phyloP scores from a whole-genome alignment of 2,888 invertebrate species.

The Ichneumon xanthorius region DNA sequence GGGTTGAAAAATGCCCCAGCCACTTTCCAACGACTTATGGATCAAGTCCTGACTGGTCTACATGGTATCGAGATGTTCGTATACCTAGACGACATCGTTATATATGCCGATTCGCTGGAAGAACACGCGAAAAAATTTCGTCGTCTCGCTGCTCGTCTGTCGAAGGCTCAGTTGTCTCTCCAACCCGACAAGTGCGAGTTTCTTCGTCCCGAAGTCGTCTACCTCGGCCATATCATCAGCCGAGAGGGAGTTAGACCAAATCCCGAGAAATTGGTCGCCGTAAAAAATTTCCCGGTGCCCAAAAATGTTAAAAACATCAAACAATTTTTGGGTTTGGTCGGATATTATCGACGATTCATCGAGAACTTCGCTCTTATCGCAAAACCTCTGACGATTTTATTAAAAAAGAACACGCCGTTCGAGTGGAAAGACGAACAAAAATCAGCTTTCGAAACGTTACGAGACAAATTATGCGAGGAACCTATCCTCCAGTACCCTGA shows the following conservation, averaged over 20 bases:
- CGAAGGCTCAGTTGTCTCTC: slow-evolving; percentile 11
- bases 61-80: background rate
- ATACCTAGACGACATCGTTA: no score
- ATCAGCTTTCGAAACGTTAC: slow-evolving; percentile 57
- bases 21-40: no score
- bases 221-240: slow-evolving; percentile 69
- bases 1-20: no score
- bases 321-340: slow-evolving; percentile 70
- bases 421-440: slow-evolving; percentile 61
- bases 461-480: background rate
- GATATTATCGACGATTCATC: slow-evolving; percentile 74
- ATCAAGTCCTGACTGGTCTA: no score
- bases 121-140: slow-evolving; percentile 31
- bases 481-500: slow-evolving; percentile 74
- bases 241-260: slow-evolving; percentile 68
- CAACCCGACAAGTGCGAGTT: slow-evolving; percentile 54
- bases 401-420: slow-evolving; percentile 66
- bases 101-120: background rate
- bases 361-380: slow-evolving; percentile 69
- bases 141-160: slow-evolving; percentile 7
- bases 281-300: slow-evolving; percentile 42
- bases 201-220: slow-evolving; percentile 51
- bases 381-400: slow-evolving; percentile 69
- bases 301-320: slow-evolving; percentile 66
- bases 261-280: slow-evolving; percentile 70